Conservation (phyloP, 1,140 invertebrate species). For the Samia ricini region DNA sequence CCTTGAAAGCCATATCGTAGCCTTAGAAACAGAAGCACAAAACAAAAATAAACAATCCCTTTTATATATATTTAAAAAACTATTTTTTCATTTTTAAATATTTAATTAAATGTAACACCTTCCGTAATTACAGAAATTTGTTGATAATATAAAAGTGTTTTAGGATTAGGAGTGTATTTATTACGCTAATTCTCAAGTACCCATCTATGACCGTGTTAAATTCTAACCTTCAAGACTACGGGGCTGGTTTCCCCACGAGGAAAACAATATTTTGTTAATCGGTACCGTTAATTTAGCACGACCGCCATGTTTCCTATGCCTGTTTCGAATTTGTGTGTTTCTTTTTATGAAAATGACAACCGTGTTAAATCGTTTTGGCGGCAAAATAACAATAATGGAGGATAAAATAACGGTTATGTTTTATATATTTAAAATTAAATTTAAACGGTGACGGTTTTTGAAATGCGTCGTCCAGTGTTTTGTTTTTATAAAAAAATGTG, state of each 20-base stretch:
- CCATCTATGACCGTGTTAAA: conserved; percentile 21
- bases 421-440: conserved; percentile 69
- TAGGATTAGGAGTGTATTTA: neutral
- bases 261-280: conserved; percentile 20
- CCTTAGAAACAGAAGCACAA: conserved; percentile 69
- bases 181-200: conserved; percentile 17
- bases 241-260: conserved; percentile 16
- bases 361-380: conserved; percentile 54
- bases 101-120: conserved; percentile 4
- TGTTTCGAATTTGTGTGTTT: neutral
- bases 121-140: neutral
- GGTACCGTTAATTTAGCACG: conserved; percentile 11
- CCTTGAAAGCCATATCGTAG: conserved; percentile 59
- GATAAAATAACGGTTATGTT: conserved; percentile 45
- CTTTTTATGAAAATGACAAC: conserved; percentile 48
- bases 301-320: conserved; percentile 5
- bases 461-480: conserved; percentile 23
- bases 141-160: conserved; percentile 11
- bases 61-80: conserved; percentile 10
- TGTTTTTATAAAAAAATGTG: conserved; percentile 47
- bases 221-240: conserved; percentile 18
- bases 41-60: conserved; percentile 71
- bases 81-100: conserved; percentile 6
- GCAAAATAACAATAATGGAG: conserved; percentile 66
- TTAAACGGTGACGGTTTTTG: conserved; percentile 63